A percentile compares a stretch with the other conserved stretches of the same genome.
phyloP scores from a whole-genome alignment of 2,113 vertebrate species.

The Lepidothrix coronata region DNA sequence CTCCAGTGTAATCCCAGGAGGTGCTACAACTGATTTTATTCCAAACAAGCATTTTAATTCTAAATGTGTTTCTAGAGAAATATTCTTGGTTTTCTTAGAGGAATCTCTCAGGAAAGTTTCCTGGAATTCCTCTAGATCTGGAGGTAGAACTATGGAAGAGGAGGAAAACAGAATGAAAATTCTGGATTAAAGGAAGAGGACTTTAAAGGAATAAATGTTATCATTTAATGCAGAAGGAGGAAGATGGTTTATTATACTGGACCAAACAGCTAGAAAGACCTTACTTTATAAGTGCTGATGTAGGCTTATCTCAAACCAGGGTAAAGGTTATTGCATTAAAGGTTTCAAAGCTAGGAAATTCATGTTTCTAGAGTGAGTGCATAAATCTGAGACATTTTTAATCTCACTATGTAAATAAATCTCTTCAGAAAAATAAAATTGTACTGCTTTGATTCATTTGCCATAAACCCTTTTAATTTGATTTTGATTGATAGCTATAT shows the following conservation, averaged over 20 bases:
- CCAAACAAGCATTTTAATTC: background rate
- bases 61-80: background rate
- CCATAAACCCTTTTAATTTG: slow-evolving; percentile 3
- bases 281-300: background rate
- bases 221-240: background rate
- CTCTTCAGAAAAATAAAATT: slow-evolving; percentile 20
- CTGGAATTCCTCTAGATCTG: background rate
- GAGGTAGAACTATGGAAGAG: background rate
- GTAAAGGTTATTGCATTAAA: slow-evolving; percentile 31
- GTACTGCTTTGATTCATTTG: slow-evolving; percentile 27
- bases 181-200: background rate
- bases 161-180: background rate
- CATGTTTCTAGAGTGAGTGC: background rate
- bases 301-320: background rate
- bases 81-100: background rate
- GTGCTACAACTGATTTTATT: background rate
- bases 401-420: slow-evolving; percentile 53
- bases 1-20: background rate
- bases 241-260: background rate
- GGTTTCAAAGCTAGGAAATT: slow-evolving; percentile 19
- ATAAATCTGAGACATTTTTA: slow-evolving; percentile 34
- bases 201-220: background rate
- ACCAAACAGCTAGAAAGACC: background rate
- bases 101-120: background rate
- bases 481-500: slow-evolving; percentile 23